Conservation (phyloP, 2,113 vertebrate species). For the Carassius gibelio region DNA sequence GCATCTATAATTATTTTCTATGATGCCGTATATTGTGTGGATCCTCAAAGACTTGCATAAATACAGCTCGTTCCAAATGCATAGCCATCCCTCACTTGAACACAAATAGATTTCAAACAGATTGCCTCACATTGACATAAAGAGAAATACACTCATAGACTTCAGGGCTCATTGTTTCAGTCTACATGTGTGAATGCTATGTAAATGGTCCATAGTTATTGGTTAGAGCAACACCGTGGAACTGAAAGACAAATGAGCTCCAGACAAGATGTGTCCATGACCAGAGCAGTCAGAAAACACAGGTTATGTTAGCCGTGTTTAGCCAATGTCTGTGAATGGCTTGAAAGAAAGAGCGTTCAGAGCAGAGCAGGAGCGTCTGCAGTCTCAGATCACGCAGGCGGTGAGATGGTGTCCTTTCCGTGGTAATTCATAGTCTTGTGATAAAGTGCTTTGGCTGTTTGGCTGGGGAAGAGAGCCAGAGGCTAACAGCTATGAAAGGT, state of each 20-base stretch:
- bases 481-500: conserved; percentile 65
- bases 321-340: neutral
- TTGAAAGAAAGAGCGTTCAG: conserved; percentile 1
- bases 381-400: conserved; percentile 44
- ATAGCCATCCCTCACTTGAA: conserved; percentile 44
- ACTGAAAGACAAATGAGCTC: conserved; percentile 23
- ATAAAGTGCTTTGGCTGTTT: conserved; percentile 56
- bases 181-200: neutral
- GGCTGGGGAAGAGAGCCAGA: conserved; percentile 45
- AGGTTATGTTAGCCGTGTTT: neutral
- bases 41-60: conserved; percentile 44
- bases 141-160: conserved; percentile 10
- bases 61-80: conserved; percentile 55
- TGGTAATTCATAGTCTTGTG: conserved; percentile 46
- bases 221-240: neutral
- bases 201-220: neutral
- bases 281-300: conserved; percentile 18
- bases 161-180: neutral
- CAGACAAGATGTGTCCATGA: neutral
- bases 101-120: conserved; percentile 37
- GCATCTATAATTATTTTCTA: conserved; percentile 21
- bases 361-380: conserved; percentile 10
- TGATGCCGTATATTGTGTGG: conserved; percentile 30
- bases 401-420: conserved; percentile 29
- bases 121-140: conserved; percentile 34